phyloP scores from a whole-genome alignment of 2,888 invertebrate species.

The Miltochrista miniata region DNA sequence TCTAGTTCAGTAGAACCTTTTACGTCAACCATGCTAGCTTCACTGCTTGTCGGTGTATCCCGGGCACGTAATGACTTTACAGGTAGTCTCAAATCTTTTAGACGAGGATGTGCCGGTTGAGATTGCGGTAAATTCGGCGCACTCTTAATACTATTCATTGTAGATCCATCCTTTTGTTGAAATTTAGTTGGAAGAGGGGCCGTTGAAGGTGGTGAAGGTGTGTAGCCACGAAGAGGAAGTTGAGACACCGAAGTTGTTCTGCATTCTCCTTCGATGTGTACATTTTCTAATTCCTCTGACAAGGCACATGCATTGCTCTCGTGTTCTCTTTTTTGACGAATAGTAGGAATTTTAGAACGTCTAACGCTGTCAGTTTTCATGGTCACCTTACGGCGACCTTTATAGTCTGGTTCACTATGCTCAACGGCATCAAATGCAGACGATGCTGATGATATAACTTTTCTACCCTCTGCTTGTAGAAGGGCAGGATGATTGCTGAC shows the following conservation, averaged over 20 bases:
- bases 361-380: constrained; percentile 81
- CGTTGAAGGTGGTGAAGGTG: constrained; percentile 93
- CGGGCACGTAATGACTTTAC: constrained; percentile 87
- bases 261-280: constrained; percentile 85
- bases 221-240: constrained; percentile 87
- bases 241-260: constrained; percentile 83
- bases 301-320: constrained; percentile 68
- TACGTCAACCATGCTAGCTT: constrained; percentile 85
- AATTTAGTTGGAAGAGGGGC: constrained; percentile 93
- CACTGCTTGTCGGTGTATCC: constrained; percentile 85
- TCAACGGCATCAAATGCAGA: constrained; percentile 80
- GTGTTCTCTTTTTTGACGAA: constrained; percentile 78
- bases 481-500: constrained; percentile 92
- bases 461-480: constrained; percentile 81
- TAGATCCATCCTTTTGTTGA: constrained; percentile 87
- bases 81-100: constrained; percentile 89
- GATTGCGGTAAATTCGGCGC: constrained; percentile 90
- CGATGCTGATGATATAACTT: constrained; percentile 76
- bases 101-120: constrained; percentile 86
- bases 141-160: constrained; percentile 91
- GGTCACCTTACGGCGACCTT: constrained; percentile 83
- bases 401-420: constrained; percentile 76
- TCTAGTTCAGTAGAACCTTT: constrained; percentile 81
- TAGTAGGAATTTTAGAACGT: constrained; percentile 85
- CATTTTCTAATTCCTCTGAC: constrained; percentile 84